A percentile compares a stretch with the other conserved stretches of the same genome.
These are phyloP conservation scores for Parasteatoda tepidariorum DNA, from an alignment of 1,140 invertebrate species.

Conservation along the genomic window DNA sequence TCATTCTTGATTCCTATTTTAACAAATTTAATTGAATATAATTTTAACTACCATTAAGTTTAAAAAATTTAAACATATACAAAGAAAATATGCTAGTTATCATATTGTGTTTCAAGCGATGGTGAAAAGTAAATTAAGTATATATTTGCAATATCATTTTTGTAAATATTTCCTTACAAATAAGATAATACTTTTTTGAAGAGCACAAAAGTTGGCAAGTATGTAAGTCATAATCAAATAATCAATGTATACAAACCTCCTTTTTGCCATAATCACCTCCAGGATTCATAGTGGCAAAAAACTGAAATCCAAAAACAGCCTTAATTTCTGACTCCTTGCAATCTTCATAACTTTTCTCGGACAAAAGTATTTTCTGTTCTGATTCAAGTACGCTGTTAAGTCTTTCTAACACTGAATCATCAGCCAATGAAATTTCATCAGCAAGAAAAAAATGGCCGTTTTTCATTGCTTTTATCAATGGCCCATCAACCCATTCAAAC, in stretches of 20 bases:
- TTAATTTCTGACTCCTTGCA: slow-evolving; percentile 73
- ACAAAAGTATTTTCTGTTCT: slow-evolving; percentile 88
- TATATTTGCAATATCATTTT: too few species aligned
- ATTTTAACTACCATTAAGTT: too few species aligned
- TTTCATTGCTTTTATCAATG: slow-evolving; percentile 91
- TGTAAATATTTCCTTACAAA: too few species aligned
- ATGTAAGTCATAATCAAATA: slow-evolving; percentile 28
- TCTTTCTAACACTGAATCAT: slow-evolving; percentile 97
- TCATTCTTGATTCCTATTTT: too few species aligned
- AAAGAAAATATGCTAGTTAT: too few species aligned
- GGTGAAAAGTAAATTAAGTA: too few species aligned
- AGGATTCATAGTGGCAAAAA: slow-evolving; percentile 99
- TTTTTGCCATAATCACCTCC: slow-evolving; percentile 99
- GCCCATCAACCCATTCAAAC: slow-evolving; percentile 99
- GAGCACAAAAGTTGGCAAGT: not conserved
- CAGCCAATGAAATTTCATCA: slow-evolving; percentile 99
- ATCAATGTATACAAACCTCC: slow-evolving; percentile 74
- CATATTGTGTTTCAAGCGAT: too few species aligned
- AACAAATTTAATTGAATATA: too few species aligned
- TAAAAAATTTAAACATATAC: too few species aligned
- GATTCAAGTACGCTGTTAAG: slow-evolving; percentile 97
- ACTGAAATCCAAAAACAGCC: slow-evolving; percentile 85
- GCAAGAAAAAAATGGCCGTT: slow-evolving; percentile 90
- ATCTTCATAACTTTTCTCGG: slow-evolving; percentile 81
- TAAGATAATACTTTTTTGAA: too few species aligned